Evolutionary conservation across 2,888 invertebrate species (phyloP).

Genomic region (Saturnia japonica): DNA sequence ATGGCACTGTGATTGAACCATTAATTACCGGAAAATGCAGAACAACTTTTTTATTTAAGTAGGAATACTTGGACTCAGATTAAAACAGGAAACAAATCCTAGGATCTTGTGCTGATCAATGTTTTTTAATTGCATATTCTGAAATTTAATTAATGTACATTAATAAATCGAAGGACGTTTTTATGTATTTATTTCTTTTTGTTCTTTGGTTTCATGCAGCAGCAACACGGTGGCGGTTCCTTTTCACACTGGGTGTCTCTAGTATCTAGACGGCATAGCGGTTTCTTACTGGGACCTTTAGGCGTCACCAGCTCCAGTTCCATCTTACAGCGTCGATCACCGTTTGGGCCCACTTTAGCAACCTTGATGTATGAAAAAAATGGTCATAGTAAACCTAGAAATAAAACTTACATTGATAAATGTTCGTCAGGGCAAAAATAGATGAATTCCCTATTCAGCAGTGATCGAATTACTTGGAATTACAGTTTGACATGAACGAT

Average conservation of each 20-base stretch:
- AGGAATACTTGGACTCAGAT: no score
- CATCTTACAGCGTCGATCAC: slow-evolving; percentile 74
- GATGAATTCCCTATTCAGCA: not conserved
- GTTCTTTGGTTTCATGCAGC: slow-evolving; percentile 44
- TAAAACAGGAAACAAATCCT: no score
- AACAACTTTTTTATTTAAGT: no score
- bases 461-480: not conserved
- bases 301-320: slow-evolving; percentile 86
- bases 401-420: not conserved
- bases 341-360: slow-evolving; percentile 65
- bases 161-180: not conserved
- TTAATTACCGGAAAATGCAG: no score
- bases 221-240: slow-evolving; percentile 52
- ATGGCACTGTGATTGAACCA: no score
- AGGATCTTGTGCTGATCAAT: no score
- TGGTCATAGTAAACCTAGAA: not conserved
- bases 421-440: not conserved
- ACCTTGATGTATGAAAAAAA: slow-evolving; percentile 43
- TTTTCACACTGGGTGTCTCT: slow-evolving; percentile 70
- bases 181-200: slow-evolving; percentile 37
- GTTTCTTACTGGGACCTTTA: slow-evolving; percentile 79
- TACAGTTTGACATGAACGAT: no score
- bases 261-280: slow-evolving; percentile 69
- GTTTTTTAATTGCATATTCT: not conserved
- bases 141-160: not conserved